Percentiles rank a stretch among this genome's conserved stretches.
Evolutionary conservation across 1,140 invertebrate genomes (phyloP).

Genomic region (Drosophila sturtevanti): DNA sequence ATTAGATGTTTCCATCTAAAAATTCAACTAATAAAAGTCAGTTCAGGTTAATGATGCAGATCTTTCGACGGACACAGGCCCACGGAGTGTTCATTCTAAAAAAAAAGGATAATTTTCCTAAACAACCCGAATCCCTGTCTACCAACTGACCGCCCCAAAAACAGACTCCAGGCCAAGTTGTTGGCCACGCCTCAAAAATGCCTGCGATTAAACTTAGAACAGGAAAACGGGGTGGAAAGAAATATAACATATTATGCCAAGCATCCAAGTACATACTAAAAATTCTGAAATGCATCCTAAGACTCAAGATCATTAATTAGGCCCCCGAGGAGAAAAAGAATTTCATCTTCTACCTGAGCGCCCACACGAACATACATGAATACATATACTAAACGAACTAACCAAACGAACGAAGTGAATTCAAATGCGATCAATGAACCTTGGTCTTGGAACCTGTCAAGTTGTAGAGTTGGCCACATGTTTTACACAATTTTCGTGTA

Average conservation of each 20-base stretch:
- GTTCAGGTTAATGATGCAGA: too few species aligned
- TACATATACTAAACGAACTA: background rate
- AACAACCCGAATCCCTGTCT: too few species aligned
- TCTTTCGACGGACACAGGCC: too few species aligned
- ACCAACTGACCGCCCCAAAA: too few species aligned
- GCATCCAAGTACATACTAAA: background rate
- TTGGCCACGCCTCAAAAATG: background rate
- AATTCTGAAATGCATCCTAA: slow-evolving; percentile 37
- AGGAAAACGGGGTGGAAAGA: background rate
- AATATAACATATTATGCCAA: background rate
- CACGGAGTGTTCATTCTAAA: too few species aligned
- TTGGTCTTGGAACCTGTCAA: slow-evolving; percentile 35
- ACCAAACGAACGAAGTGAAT: slow-evolving; percentile 44
- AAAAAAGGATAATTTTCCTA: too few species aligned
- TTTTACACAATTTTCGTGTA: slow-evolving; percentile 70
- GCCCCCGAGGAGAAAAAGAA: slow-evolving; percentile 25
- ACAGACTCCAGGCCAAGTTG: too few species aligned
- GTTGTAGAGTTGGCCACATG: slow-evolving; percentile 44
- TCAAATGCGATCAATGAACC: slow-evolving; percentile 79
- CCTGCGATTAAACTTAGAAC: background rate
- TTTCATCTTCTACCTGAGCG: slow-evolving; percentile 3
- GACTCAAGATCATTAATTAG: slow-evolving; percentile 67
- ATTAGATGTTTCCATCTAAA: too few species aligned
- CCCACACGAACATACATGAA: background rate
- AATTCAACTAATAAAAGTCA: too few species aligned